These are phyloP conservation scores for Semicossyphus pulcher DNA, from an alignment of 2,113 vertebrate species.

Conservation along the genomic window DNA sequence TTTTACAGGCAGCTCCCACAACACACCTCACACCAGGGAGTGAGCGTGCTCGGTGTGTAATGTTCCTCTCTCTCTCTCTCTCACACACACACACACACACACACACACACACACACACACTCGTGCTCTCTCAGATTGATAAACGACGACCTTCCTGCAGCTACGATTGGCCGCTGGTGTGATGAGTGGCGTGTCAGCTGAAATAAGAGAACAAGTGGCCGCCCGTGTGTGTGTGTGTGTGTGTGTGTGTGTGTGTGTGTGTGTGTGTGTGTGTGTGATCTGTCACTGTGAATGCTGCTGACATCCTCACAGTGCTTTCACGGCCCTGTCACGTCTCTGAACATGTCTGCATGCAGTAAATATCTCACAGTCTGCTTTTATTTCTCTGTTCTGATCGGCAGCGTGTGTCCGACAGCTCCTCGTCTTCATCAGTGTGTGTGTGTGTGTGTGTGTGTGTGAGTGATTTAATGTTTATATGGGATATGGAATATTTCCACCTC, in stretches of 20 bases:
- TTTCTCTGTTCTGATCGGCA: not conserved
- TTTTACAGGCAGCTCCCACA: slow-evolving; percentile 32
- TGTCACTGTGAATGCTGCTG: slow-evolving; percentile 34
- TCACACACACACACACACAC: no score
- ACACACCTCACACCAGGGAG: not conserved
- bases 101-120: not conserved
- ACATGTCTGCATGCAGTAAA: not conserved
- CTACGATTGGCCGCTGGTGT: not conserved
- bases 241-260: slow-evolving; percentile 2
- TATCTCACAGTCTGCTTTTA: slow-evolving; percentile 10
- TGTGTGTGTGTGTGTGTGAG: not conserved
- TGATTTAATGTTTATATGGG: not conserved
- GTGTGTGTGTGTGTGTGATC: no score
- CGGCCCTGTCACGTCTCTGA: not conserved
- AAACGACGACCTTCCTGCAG: slow-evolving; percentile 19
- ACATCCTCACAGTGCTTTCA: slow-evolving; percentile 36
- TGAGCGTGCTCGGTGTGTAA: not conserved
- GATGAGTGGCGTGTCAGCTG: slow-evolving; percentile 6
- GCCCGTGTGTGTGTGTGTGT: not conserved
- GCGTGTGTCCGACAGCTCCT: slow-evolving; percentile 4
- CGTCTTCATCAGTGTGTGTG: not conserved
- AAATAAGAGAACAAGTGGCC: not conserved
- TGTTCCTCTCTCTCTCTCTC: not conserved
- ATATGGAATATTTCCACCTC: slow-evolving; percentile 15
- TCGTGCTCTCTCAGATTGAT: not conserved